These are phyloP conservation scores for Diorhabda carinulata DNA, from an alignment of 1,140 invertebrate species.

Conservation along the genomic window DNA sequence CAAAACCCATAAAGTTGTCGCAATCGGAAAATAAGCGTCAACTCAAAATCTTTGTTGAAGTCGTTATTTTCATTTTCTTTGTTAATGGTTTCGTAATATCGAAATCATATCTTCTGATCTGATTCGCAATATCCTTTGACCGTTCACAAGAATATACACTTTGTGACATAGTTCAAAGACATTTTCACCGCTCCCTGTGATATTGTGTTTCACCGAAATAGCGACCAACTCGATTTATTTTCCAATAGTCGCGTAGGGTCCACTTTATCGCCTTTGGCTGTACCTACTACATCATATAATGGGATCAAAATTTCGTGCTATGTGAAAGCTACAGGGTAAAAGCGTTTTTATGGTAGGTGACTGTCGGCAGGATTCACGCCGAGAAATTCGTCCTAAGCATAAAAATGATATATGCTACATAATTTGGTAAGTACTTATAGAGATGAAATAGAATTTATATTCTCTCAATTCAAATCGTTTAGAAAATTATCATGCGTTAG, in stretches of 20 bases:
- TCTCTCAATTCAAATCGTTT: too few relatives aligned
- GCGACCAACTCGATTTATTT: slow-evolving; percentile 9
- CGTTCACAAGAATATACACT: slow-evolving; percentile 15
- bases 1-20: slow-evolving; percentile 16
- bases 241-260: slow-evolving; percentile 12
- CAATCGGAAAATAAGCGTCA: slow-evolving; percentile 17
- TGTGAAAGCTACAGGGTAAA: not conserved
- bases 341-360: not conserved
- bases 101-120: slow-evolving; percentile 40
- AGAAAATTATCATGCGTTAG: too few relatives aligned
- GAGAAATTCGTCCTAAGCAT: not conserved
- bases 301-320: slow-evolving; percentile 8
- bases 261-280: slow-evolving; percentile 13
- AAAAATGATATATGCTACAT: too few relatives aligned
- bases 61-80: slow-evolving; percentile 32
- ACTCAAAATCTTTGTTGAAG: slow-evolving; percentile 22
- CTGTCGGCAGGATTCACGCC: not conserved
- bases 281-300: not conserved
- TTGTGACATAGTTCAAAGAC: slow-evolving; percentile 21
- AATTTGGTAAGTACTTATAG: too few relatives aligned
- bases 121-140: slow-evolving; percentile 36
- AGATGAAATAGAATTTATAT: too few relatives aligned
- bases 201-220: slow-evolving; percentile 16
- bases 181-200: slow-evolving; percentile 16
- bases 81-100: slow-evolving; percentile 40